Evolutionary conservation across 2,888 invertebrate genomes (phyloP).

Genomic region (Xiphydria camelus): DNA sequence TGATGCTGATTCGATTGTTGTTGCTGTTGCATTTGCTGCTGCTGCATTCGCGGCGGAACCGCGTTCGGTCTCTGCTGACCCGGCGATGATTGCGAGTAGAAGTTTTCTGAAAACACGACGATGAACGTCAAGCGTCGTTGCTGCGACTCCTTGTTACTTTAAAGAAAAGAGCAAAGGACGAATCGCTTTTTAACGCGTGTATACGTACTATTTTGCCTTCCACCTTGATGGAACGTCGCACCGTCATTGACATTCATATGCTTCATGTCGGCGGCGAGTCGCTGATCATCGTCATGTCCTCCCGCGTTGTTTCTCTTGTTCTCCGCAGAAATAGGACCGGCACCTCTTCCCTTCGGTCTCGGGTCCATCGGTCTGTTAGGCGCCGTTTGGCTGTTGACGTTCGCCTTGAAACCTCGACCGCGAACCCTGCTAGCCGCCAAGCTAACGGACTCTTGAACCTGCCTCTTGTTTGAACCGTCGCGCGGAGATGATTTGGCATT

Average conservation of each 20-base stretch:
- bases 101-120: conserved; percentile 41
- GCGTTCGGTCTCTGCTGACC: conserved; percentile 46
- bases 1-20: conserved; percentile 40
- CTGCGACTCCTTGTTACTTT: too few relatives aligned
- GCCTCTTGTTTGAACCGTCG: conserved; percentile 43
- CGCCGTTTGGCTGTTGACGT: conserved; percentile 47
- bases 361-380: conserved; percentile 44
- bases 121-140: not conserved
- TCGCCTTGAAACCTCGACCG: conserved; percentile 51
- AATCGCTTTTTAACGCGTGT: too few relatives aligned
- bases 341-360: conserved; percentile 50
- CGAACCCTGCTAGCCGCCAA: conserved; percentile 43
- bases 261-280: conserved; percentile 48
- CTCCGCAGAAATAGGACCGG: conserved; percentile 35
- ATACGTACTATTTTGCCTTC: conserved; percentile 47
- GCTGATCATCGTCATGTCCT: conserved; percentile 45
- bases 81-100: conserved; percentile 47
- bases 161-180: too few relatives aligned
- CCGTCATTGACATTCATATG: conserved; percentile 43
- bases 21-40: conserved; percentile 41
- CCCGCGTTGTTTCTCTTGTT: conserved; percentile 36
- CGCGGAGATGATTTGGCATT: conserved; percentile 30
- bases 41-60: conserved; percentile 54
- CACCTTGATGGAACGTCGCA: conserved; percentile 37
- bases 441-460: conserved; percentile 46